phyloP scores from a whole-genome alignment of 92 coral and sea anemone genomes.

The Porites rus region DNA sequence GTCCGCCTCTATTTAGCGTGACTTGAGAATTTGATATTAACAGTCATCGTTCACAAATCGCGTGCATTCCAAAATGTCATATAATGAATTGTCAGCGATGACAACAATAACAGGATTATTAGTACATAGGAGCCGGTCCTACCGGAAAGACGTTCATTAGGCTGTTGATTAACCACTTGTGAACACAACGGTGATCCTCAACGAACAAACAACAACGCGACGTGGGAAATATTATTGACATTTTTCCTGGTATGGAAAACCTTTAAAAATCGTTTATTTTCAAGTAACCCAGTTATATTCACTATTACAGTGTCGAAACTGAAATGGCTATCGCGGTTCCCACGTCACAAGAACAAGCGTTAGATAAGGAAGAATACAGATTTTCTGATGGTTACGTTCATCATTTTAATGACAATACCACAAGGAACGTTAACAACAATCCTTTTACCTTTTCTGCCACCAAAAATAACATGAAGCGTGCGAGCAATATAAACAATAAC shows the following conservation, averaged over 20 bases:
- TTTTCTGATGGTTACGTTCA: not conserved
- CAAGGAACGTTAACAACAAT: not conserved
- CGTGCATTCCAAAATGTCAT: slow-evolving; percentile 14
- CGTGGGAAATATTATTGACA: not conserved
- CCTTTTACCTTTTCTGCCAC: not conserved
- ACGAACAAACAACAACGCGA: not conserved
- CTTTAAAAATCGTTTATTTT: too few species aligned
- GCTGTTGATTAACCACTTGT: slow-evolving; percentile 2
- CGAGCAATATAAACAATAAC: slow-evolving; percentile 24
- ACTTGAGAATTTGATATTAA: not conserved
- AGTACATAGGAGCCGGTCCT: not conserved
- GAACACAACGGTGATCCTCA: not conserved
- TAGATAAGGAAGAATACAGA: not conserved
- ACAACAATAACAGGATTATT: slow-evolving; percentile 14
- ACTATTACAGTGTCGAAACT: not conserved
- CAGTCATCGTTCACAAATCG: not conserved
- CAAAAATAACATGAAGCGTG: slow-evolving; percentile 14
- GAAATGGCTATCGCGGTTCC: slow-evolving; percentile 1
- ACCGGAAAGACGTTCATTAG: slow-evolving; percentile 14
- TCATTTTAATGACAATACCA: not conserved
- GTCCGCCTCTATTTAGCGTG: slow-evolving; percentile 18
- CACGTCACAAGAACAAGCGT: not conserved
- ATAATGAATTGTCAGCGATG: slow-evolving; percentile 2
- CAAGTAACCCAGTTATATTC: not conserved
- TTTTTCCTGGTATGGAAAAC: not conserved